Conservation (phyloP, 1,140 invertebrate genomes). For the Temnothorax curvispinosus region DNA sequence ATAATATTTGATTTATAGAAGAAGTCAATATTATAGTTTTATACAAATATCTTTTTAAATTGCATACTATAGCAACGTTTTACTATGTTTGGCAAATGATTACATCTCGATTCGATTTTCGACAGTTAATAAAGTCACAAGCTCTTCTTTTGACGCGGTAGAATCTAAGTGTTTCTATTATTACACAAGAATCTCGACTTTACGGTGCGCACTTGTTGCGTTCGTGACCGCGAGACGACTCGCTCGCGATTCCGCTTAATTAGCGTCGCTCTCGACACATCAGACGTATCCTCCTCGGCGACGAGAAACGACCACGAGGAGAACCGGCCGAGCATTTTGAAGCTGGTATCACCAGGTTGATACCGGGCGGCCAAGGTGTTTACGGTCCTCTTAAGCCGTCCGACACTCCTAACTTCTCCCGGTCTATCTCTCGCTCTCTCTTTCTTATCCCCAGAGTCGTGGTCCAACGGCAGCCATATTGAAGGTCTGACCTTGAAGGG, state of each 20-base stretch:
- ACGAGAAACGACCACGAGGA: conserved; percentile 20
- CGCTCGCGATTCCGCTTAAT: conserved; percentile 50
- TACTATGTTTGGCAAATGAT: neutral
- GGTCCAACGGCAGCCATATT: conserved; percentile 82
- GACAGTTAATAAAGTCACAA: conserved; percentile 23
- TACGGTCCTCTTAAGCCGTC: conserved; percentile 77
- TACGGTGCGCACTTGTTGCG: conserved; percentile 24
- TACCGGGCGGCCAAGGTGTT: conserved; percentile 74
- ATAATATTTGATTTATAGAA: neutral
- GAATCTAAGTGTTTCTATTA: conserved; percentile 40
- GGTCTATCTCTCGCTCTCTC: neutral
- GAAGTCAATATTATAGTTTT: neutral
- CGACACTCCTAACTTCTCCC: conserved; percentile 67
- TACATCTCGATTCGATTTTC: neutral
- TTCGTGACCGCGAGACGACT: conserved; percentile 30
- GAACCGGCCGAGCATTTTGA: conserved; percentile 64
- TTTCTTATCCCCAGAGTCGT: conserved; percentile 74
- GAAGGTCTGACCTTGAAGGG: conserved; percentile 84
- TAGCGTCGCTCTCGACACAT: conserved; percentile 34
- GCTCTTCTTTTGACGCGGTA: neutral
- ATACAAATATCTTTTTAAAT: too few species aligned
- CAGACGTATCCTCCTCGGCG: conserved; percentile 18
- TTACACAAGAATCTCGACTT: conserved; percentile 37
- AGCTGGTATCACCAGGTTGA: conserved; percentile 72
- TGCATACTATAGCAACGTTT: neutral